Evolutionary conservation across 2,113 vertebrate genomes (phyloP).

Genomic region (Naja naja): DNA sequence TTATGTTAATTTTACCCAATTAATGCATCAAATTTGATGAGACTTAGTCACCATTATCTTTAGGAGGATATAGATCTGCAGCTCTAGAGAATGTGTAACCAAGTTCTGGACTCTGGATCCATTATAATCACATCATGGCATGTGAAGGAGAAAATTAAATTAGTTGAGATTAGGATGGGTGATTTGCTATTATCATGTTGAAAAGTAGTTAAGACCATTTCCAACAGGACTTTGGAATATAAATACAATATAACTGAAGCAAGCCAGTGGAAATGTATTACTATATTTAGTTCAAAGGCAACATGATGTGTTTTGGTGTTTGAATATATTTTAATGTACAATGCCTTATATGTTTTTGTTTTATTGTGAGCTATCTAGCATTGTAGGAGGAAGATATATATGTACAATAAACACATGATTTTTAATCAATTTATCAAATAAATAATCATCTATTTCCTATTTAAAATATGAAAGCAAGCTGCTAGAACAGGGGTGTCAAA

Average conservation of each 20-base stretch:
- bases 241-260: neutral
- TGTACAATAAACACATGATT: neutral
- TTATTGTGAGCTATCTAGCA: neutral
- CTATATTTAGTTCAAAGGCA: neutral
- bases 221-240: neutral
- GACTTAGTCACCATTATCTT: neutral
- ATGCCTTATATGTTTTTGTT: neutral
- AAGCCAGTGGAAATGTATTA: neutral
- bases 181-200: neutral
- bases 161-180: neutral
- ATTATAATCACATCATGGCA: neutral
- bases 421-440: neutral
- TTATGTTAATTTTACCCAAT: neutral
- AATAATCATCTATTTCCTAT: constrained; percentile 19
- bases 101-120: neutral
- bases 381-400: neutral
- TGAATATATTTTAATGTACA: neutral
- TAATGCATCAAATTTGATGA: neutral
- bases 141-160: neutral
- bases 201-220: neutral
- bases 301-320: neutral
- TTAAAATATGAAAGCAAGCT: constrained; percentile 38
- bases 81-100: neutral
- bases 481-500: neutral
- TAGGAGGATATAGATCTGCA: neutral